Evolutionary conservation across 1,140 invertebrate species (phyloP).

Genomic region (Pararge aegeria): DNA sequence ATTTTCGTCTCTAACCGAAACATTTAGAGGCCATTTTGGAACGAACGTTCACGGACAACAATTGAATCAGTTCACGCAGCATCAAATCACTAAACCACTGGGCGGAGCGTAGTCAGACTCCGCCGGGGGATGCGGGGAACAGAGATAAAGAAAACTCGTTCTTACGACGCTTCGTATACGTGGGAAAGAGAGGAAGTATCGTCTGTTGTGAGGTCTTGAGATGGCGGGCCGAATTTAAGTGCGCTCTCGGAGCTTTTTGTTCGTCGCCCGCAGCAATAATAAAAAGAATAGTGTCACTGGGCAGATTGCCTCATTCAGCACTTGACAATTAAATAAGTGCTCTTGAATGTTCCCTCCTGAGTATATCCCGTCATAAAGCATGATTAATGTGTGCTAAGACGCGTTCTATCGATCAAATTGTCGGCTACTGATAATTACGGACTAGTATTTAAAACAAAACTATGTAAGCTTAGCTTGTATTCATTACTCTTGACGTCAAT

Average conservation of each 20-base stretch:
- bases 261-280: conserved; percentile 61
- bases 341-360: conserved; percentile 61
- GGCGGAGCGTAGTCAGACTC: conserved; percentile 75
- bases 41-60: conserved; percentile 54
- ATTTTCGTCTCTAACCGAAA: conserved; percentile 71
- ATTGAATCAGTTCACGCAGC: conserved; percentile 80
- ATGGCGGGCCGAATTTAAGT: conserved; percentile 61
- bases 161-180: conserved; percentile 31
- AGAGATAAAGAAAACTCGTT: conserved; percentile 58
- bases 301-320: conserved; percentile 75
- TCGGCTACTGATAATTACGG: conserved; percentile 71
- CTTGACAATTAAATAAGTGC: conserved; percentile 77
- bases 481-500: not conserved
- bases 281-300: conserved; percentile 69
- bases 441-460: conserved; percentile 47
- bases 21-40: conserved; percentile 64
- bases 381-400: conserved; percentile 62
- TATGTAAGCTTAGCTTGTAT: conserved; percentile 11
- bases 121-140: conserved; percentile 58
- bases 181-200: conserved; percentile 54
- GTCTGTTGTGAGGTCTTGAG: conserved; percentile 57
- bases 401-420: conserved; percentile 67
- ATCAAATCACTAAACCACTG: conserved; percentile 80
- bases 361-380: conserved; percentile 65
- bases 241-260: conserved; percentile 70